Conservation (phyloP, 1,140 invertebrate species). For the Thaumetopoea pityocampa region DNA sequence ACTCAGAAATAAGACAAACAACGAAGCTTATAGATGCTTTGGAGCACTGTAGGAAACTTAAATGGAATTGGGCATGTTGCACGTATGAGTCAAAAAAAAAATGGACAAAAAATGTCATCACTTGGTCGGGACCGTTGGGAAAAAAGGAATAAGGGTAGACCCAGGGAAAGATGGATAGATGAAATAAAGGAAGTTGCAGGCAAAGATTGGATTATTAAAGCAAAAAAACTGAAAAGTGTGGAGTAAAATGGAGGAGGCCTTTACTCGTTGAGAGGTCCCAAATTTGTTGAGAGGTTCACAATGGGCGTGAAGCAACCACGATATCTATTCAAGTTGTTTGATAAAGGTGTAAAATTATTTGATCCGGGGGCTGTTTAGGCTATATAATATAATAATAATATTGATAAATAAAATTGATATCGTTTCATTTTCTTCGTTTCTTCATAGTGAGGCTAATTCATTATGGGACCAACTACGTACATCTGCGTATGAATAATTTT, state of each 20-base stretch:
- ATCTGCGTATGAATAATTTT: too few relatives aligned
- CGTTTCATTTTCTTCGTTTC: too few relatives aligned
- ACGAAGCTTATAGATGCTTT: slow-evolving; percentile 1
- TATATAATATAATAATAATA: too few relatives aligned
- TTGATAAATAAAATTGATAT: too few relatives aligned
- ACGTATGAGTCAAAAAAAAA: neutral
- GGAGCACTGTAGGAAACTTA: neutral
- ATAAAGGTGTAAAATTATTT: too few relatives aligned
- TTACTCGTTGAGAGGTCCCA: slow-evolving; percentile 20
- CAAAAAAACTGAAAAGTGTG: slow-evolving; percentile 15
- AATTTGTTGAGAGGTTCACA: too few relatives aligned
- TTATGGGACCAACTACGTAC: too few relatives aligned
- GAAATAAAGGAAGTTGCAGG: slow-evolving; percentile 16
- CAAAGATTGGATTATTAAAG: slow-evolving; percentile 16
- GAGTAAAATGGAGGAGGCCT: slow-evolving; percentile 22
- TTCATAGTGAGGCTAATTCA: too few relatives aligned
- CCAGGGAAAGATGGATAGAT: slow-evolving; percentile 13
- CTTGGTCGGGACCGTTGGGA: neutral
- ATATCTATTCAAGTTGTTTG: too few relatives aligned
- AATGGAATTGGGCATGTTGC: slow-evolving; percentile 1
- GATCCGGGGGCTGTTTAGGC: too few relatives aligned
- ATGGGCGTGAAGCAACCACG: too few relatives aligned
- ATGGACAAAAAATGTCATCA: neutral
- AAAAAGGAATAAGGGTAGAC: slow-evolving; percentile 20
- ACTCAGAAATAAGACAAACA: neutral